Evolutionary conservation across 2,797 vertebrate genomes (phyloP), one percentile per base, ranked within the genome.

Genomic region (Girardinus metallicus): DNA sequence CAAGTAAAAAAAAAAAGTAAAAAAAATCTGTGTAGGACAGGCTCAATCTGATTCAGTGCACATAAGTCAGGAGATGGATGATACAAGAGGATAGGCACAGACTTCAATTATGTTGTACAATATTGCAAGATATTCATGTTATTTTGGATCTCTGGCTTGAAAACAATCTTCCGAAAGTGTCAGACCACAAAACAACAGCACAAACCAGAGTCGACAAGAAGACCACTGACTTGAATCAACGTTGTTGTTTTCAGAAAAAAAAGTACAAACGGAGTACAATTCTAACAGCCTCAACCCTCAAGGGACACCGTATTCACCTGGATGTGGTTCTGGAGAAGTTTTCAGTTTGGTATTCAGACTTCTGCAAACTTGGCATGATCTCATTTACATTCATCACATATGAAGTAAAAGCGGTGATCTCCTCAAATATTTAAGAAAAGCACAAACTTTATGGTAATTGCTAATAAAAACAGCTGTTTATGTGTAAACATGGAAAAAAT

Each of bases 31-130:
- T 64, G 43, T 29, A 47, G 18, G 74, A n/a, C 16, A 1, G 55
- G n/a, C 57, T 47, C 57, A 46, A 46, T 76, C 53, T 60, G 55
- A 64, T 47, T 76, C 41, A 64, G 74, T 23, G 41, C 57, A 34
- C 29, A 64, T 43, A 21, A 21, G 55, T 75, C 39, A 62, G n/a
- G 39, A 64, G 57, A 46, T 23, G 10, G n/a, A 76, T 46, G 34
- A 76, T 76, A 64, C 46, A 36, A 51, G 46, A 74, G 18, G 34
- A 64, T 12, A 29, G 29, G 57, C 57, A 18, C 57, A 44, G 60
- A 34, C 3, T 76, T 64, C 29, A 43, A 76, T 76, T 47, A 55
- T 64, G 18, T 60, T 47, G 29, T 34, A 13, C 41, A 21, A 64
- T 31, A 62, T 31, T 76, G 57, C 29, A 55, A 74, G 18, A 34